Evolutionary conservation across 2,888 invertebrate genomes (phyloP).

Genomic region (Linnaemya tessellans): DNA sequence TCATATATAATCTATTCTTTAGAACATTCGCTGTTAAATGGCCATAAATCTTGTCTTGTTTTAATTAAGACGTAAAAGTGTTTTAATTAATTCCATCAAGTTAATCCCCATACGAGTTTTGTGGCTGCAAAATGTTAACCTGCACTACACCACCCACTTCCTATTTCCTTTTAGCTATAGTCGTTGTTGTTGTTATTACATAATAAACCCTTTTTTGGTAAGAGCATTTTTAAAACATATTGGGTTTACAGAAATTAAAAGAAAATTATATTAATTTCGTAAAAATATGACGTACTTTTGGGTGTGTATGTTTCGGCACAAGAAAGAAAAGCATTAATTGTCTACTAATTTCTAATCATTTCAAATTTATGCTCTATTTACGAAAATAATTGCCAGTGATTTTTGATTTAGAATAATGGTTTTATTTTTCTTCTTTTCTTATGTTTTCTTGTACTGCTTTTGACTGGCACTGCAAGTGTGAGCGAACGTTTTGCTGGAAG

Average conservation of each 20-base stretch:
- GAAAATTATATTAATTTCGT: slow-evolving; percentile 2
- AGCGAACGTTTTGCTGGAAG: neutral
- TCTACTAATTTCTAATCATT: slow-evolving; percentile 58
- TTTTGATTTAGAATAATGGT: slow-evolving; percentile 20
- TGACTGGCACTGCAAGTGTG: neutral
- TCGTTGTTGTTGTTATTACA: neutral
- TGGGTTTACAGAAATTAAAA: too few species aligned
- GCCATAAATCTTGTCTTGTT: neutral
- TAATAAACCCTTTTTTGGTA: neutral
- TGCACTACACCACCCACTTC: neutral
- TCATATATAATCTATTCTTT: neutral
- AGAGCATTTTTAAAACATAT: neutral
- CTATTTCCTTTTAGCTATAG: neutral
- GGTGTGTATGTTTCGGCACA: slow-evolving; percentile 18
- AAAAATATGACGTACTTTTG: slow-evolving; percentile 8
- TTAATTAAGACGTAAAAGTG: neutral
- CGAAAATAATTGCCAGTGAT: slow-evolving; percentile 47
- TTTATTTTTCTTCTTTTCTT: neutral
- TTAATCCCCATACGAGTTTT: neutral
- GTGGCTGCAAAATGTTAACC: neutral
- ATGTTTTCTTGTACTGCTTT: neutral
- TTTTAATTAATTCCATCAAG: neutral
- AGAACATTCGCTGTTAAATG: neutral
- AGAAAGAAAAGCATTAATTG: slow-evolving; percentile 57
- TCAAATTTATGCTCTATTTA: slow-evolving; percentile 67